These are phyloP conservation scores for Agonopterix subpropinquella DNA, from an alignment of 2,888 invertebrate genomes.

Conservation along the genomic window DNA sequence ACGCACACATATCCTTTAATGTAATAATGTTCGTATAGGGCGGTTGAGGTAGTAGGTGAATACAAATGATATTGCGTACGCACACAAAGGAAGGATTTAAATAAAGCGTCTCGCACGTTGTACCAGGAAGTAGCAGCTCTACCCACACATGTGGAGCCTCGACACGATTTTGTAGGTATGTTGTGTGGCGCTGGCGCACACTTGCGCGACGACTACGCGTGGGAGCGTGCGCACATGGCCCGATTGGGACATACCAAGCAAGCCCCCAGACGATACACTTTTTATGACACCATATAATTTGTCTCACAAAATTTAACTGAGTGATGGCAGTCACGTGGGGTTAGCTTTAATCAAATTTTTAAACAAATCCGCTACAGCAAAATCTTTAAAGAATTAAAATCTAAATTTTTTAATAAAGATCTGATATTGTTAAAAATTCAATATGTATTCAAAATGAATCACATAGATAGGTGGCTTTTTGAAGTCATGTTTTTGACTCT, in stretches of 20 bases:
- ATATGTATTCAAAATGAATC: too few species aligned
- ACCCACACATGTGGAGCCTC: constrained; percentile 54
- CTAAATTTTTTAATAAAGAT: too few species aligned
- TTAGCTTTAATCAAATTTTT: too few species aligned
- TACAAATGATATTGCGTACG: constrained; percentile 68
- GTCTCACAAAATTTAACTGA: constrained; percentile 30
- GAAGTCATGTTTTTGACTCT: too few species aligned
- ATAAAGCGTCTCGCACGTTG: constrained; percentile 69
- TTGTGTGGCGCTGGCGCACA: constrained; percentile 69
- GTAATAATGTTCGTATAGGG: constrained; percentile 63
- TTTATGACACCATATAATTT: constrained; percentile 44
- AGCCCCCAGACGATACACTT: constrained; percentile 69
- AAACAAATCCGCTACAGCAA: too few species aligned
- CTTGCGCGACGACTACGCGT: constrained; percentile 62
- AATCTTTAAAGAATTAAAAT: too few species aligned
- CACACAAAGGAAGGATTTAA: constrained; percentile 68
- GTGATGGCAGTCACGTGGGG: constrained; percentile 3
- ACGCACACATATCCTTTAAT: constrained; percentile 54
- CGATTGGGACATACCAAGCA: constrained; percentile 67
- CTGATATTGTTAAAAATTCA: too few species aligned
- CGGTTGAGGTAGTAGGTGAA: constrained; percentile 47
- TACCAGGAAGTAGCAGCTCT: constrained; percentile 73
- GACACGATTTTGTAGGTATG: constrained; percentile 31
- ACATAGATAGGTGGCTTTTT: too few species aligned
- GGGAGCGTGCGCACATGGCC: constrained; percentile 74